A percentile compares a stretch with the other conserved stretches of the same genome.
These are phyloP conservation scores for Hofmannophila pseudospretella DNA, from an alignment of 2,888 invertebrate species.

Conservation along the genomic window DNA sequence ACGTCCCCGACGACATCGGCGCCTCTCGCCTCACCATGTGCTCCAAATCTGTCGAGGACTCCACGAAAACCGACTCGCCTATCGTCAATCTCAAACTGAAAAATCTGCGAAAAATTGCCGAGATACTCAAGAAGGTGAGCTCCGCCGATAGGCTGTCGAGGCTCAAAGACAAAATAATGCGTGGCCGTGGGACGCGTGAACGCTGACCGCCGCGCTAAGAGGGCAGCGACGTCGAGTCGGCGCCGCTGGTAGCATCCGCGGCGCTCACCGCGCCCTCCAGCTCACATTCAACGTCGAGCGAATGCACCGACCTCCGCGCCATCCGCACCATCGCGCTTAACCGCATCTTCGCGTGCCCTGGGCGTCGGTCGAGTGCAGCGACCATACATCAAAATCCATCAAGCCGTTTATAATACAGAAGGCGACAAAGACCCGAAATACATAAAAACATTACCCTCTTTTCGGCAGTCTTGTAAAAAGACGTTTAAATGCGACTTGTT, in stretches of 20 bases:
- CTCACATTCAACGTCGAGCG: slow-evolving; percentile 5
- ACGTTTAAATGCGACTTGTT: no score
- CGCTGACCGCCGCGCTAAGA: slow-evolving; percentile 54
- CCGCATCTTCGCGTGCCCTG: slow-evolving; percentile 15
- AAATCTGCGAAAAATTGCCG: slow-evolving; percentile 51
- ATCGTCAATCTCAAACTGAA: slow-evolving; percentile 48
- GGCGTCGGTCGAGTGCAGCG: slow-evolving; percentile 35
- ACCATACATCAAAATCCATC: no score
- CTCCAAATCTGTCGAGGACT: slow-evolving; percentile 63
- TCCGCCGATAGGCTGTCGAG: slow-evolving; percentile 60
- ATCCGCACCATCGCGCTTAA: slow-evolving; percentile 11
- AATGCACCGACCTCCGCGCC: no score
- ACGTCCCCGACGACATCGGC: slow-evolving; percentile 33
- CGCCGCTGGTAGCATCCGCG: slow-evolving; percentile 77
- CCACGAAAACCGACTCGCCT: slow-evolving; percentile 41
- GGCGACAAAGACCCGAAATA: no score
- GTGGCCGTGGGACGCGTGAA: slow-evolving; percentile 50
- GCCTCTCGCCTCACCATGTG: slow-evolving; percentile 36
- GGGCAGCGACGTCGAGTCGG: slow-evolving; percentile 82
- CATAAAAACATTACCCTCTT: no score
- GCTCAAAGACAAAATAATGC: slow-evolving; percentile 58
- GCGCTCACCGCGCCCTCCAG: slow-evolving; percentile 5
- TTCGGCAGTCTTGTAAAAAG: no score
- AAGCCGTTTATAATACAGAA: no score
- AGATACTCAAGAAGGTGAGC: slow-evolving; percentile 55